Evolutionary conservation across 1,140 invertebrate genomes (phyloP), one percentile per base, ranked within the genome.

Genomic region (Subanguina moxae): DNA sequence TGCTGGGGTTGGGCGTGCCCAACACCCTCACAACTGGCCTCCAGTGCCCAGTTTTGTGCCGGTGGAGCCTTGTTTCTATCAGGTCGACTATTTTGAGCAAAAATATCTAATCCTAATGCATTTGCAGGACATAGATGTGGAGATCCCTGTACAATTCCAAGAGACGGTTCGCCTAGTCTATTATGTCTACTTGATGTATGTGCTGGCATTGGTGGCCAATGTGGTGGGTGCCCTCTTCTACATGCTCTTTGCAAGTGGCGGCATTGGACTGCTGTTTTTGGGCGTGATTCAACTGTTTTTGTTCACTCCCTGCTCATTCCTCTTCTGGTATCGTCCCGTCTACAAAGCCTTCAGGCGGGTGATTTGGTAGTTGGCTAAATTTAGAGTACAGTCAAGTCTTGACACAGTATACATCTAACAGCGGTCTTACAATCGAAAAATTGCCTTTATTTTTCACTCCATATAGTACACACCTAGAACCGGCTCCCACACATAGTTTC

Each of bases 1-100:
- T 1, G 57, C n/a, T 57, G 76, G 73, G 23, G 52, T 25, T 7
- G 38, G 8, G 17, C n/a, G 30, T 27, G 46, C 46, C n/a, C 48
- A 27, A 30, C 65, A 70, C 21, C 52, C 64, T 19, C 68, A 79
- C 23, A 99, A 99, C 85, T 99, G 94, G 93, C 95, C 95, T 1
- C 95, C 95, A 15, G 83, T 99, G 65, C 94, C 95, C 38, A 89
- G 89, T 74, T 93, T 89, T 75, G 93, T 91, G 78, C 86, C 86
- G 45, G 87, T 96, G 61, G 91, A 95, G 80, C 94, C 95, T 0
- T 99, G 95, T 84, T 98, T 98, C 84, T 97, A 97, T 85, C 73
- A 78, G 38, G 58, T 61, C 1, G 32, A 38, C 32, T 38, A 38
- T 38, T 38, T 38, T 38, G 11, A 38, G 32, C 32, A 38, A 11